Evolutionary conservation across 2,888 invertebrate species (phyloP), one percentile per base, ranked within the genome.

Genomic region (Drosophila recens): DNA sequence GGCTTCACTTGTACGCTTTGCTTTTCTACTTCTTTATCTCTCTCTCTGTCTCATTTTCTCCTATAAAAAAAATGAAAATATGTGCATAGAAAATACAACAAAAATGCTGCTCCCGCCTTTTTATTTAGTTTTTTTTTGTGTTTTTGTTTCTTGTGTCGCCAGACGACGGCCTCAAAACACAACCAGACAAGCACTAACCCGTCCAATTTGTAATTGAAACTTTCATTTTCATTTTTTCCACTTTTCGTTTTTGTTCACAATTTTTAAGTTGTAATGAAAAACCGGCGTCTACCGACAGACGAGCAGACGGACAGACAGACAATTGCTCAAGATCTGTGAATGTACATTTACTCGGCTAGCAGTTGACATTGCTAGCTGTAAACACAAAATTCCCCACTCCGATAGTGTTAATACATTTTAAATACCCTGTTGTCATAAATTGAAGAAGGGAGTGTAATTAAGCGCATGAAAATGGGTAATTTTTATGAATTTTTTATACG

Each of bases 191-290:
- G 43, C 34, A 54, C 45, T 63, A 72, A 53, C 65, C 52, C 51
- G 80, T 65, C 68, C 72, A 82, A 75, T 82, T 79, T 82, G 87
- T 86, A 88, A 88, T 86, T 80, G 83, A 83, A 83, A 83, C 83
- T 83, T 83, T 83, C 89, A 71, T 83, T 88, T 83, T 88, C 73
- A 76, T 79, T 68, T 77, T 73, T 58, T 58, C 23, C 64, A 53
- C 45, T 43, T 74, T 56, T 72, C 43, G 51, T 56, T 42, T 38
- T 45, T 48, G 20, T 64, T 56, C 20, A 42, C 30, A 20, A 30
- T 33, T 67, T 46, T 59, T n/a, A 43, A 38, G 33, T 36, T 54
- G 34, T 70, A 59, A 74, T 57, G 63, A 66, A 74, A 77, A 76
- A 66, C 74, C 61, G 62, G 72, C 58, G 66, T 23, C 45, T 40